phyloP scores from a whole-genome alignment of 1,140 invertebrate species.

The Dreissena polymorpha region DNA sequence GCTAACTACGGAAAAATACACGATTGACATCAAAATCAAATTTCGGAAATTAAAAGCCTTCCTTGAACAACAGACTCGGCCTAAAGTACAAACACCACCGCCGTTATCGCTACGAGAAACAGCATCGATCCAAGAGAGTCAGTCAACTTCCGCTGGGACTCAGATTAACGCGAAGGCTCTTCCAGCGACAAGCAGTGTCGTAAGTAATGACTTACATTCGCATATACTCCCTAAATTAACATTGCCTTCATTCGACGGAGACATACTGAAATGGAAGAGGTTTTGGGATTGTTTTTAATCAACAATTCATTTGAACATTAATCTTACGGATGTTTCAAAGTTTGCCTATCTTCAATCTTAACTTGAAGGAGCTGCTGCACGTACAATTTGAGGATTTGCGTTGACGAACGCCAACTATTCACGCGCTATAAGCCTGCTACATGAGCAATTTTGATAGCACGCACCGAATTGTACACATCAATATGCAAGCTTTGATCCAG shows the following conservation, averaged over 20 bases:
- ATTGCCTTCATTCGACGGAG: background rate
- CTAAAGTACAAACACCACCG: too few relatives aligned
- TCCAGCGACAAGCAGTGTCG: too few relatives aligned
- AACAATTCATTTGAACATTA: background rate
- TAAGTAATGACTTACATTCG: background rate
- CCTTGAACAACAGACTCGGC: too few relatives aligned
- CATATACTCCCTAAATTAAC: background rate
- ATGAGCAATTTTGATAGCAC: constrained; percentile 5
- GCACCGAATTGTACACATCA: constrained; percentile 19
- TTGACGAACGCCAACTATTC: constrained; percentile 17
- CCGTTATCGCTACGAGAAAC: too few relatives aligned
- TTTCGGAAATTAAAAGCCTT: too few relatives aligned
- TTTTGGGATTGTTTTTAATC: constrained; percentile 21
- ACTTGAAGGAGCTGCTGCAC: background rate
- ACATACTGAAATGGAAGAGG: background rate
- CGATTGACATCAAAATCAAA: too few relatives aligned
- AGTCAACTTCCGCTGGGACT: too few relatives aligned
- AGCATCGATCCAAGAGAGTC: too few relatives aligned
- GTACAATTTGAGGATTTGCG: constrained; percentile 1
- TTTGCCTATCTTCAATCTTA: constrained; percentile 15
- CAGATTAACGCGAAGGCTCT: too few relatives aligned
- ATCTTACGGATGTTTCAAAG: background rate
- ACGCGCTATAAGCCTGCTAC: background rate
- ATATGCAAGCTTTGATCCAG: constrained; percentile 17
- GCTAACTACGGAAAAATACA: too few relatives aligned